phyloP scores from a whole-genome alignment of 2,888 invertebrate species.

The Pseudococcus viburni region DNA sequence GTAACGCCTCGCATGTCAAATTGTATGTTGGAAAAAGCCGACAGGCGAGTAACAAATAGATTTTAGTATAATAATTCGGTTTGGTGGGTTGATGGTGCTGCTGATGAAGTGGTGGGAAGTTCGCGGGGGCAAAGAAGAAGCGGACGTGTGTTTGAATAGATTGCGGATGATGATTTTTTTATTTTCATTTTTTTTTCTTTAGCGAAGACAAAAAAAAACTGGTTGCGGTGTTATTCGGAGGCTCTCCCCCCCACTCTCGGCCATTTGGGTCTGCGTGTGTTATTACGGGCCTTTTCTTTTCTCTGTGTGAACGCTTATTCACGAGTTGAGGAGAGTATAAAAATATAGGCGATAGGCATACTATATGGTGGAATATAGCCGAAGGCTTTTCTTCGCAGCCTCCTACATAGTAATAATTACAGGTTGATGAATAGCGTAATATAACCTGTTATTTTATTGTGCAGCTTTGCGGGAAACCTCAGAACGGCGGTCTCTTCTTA shows the following conservation, averaged over 20 bases:
- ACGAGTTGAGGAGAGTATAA: background rate
- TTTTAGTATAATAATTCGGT: slow-evolving; percentile 45
- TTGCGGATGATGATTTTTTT: slow-evolving; percentile 59
- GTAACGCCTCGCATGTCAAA: slow-evolving; percentile 62
- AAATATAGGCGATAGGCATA: background rate
- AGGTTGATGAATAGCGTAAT: slow-evolving; percentile 65
- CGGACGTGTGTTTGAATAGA: slow-evolving; percentile 59
- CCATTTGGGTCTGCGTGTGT: background rate
- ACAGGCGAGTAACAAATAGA: slow-evolving; percentile 60
- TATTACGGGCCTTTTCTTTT: background rate
- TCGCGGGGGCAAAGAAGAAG: background rate
- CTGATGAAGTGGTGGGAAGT: background rate
- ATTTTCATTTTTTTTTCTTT: background rate
- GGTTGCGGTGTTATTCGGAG: slow-evolving; percentile 15
- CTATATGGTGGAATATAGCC: slow-evolving; percentile 52
- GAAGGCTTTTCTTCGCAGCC: slow-evolving; percentile 56
- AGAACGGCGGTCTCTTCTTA: slow-evolving; percentile 65
- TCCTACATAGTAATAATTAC: slow-evolving; percentile 67
- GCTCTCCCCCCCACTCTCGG: background rate
- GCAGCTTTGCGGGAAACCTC: slow-evolving; percentile 66
- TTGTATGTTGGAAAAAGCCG: slow-evolving; percentile 44
- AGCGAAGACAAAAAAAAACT: slow-evolving; percentile 32
- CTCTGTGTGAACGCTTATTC: background rate
- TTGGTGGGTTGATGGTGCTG: background rate
- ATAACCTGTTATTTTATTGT: slow-evolving; percentile 66